Conservation (phyloP, 2,888 invertebrate genomes). For the Synanthedon andrenaeformis region DNA sequence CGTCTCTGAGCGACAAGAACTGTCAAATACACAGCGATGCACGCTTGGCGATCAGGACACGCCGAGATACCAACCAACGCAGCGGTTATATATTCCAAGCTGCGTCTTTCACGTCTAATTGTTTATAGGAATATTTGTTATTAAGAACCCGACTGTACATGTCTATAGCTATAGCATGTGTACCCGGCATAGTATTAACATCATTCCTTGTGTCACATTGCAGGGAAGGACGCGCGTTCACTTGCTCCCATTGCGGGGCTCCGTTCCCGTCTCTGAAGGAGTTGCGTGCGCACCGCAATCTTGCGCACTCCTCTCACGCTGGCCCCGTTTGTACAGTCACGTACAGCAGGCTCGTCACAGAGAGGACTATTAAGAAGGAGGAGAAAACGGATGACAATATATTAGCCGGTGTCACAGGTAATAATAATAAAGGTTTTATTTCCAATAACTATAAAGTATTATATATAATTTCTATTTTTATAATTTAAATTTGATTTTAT, state of each 20-base stretch:
- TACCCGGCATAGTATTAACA: no score
- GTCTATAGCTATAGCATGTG: no score
- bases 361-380: conserved; percentile 56
- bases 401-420: conserved; percentile 21
- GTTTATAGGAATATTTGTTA: no score
- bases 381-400: conserved; percentile 37
- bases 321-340: conserved; percentile 25
- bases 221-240: conserved; percentile 35
- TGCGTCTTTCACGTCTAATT: no score
- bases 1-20: no score
- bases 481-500: no score
- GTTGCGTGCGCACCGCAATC: conserved; percentile 71
- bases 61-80: no score
- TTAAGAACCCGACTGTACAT: no score
- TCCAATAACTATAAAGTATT: conserved; percentile 13
- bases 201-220: no score
- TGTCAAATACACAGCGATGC: no score
- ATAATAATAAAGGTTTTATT: conserved; percentile 24
- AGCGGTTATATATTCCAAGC: no score
- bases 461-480: conserved; percentile 13
- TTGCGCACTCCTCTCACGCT: conserved; percentile 66
- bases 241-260: conserved; percentile 71
- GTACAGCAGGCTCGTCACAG: conserved; percentile 38
- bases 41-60: no score
- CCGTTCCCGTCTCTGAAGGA: conserved; percentile 73